phyloP scores from a whole-genome alignment of 2,888 invertebrate species.

The Ophraella communa region DNA sequence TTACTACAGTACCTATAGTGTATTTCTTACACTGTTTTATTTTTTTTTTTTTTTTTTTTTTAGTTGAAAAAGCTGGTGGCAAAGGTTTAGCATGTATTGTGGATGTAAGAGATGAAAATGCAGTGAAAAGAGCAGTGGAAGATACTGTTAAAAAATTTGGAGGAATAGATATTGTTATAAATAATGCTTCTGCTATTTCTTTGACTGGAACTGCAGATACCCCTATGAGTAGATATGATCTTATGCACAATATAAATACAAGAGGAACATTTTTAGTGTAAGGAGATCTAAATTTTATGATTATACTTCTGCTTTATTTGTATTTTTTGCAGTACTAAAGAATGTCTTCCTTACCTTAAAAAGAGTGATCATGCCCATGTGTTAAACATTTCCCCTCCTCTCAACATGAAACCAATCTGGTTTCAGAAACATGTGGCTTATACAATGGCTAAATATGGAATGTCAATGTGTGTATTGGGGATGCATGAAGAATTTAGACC shows the following conservation, averaged over 20 bases:
- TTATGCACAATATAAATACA: constrained; percentile 94
- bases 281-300: constrained; percentile 58
- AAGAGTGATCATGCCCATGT: constrained; percentile 92
- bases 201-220: constrained; percentile 82
- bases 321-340: constrained; percentile 75
- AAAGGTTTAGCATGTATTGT: constrained; percentile 86
- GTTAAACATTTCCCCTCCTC: constrained; percentile 92
- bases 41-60: constrained; percentile 42
- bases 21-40: not conserved
- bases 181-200: constrained; percentile 96
- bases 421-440: constrained; percentile 93
- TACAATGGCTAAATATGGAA: constrained; percentile 98
- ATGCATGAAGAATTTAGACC: constrained; percentile 93
- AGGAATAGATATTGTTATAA: constrained; percentile 92
- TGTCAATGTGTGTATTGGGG: constrained; percentile 98
- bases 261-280: constrained; percentile 95
- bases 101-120: constrained; percentile 84
- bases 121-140: constrained; percentile 74
- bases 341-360: constrained; percentile 85
- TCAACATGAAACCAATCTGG: constrained; percentile 89
- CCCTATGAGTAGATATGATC: constrained; percentile 95
- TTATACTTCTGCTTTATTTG: too few species aligned
- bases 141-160: constrained; percentile 86
- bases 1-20: too few species aligned
- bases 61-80: constrained; percentile 87